Evolutionary conservation across 2,113 vertebrate species (phyloP).

Genomic region (Elachura formosa): DNA sequence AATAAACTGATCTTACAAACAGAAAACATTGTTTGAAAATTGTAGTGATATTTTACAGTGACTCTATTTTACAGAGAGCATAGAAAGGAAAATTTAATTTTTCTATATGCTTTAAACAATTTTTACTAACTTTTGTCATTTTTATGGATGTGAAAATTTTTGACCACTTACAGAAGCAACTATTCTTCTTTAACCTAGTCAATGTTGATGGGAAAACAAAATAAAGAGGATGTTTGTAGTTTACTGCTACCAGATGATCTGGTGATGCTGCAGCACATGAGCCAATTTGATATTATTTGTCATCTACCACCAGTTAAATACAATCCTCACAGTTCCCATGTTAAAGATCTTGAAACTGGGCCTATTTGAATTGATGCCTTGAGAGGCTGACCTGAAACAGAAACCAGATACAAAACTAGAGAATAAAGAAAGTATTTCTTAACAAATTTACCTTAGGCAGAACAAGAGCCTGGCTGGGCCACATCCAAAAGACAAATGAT

Average conservation of each 20-base stretch:
- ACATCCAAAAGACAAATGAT: too few relatives aligned
- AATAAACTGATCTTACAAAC: background rate
- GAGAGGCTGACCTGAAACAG: too few relatives aligned
- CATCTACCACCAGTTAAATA: constrained; percentile 5
- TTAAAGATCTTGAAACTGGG: constrained; percentile 33
- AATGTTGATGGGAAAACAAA: background rate
- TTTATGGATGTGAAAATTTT: background rate
- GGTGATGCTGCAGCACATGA: background rate
- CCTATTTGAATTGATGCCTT: too few relatives aligned
- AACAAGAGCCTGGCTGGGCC: too few relatives aligned
- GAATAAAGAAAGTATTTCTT: too few relatives aligned
- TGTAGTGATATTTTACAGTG: background rate
- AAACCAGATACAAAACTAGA: too few relatives aligned
- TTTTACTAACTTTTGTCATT: background rate
- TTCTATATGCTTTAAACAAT: background rate
- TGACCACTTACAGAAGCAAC: background rate
- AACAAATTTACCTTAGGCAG: too few relatives aligned
- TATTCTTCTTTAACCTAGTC: background rate
- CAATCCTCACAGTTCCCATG: background rate
- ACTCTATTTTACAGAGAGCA: background rate
- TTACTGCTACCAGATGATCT: background rate
- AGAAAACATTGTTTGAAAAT: background rate
- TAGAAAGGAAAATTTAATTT: background rate
- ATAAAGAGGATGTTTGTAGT: background rate
- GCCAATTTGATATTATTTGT: background rate